phyloP scores from a whole-genome alignment of 2,113 vertebrate species.

The Lipotes vexillifer region DNA sequence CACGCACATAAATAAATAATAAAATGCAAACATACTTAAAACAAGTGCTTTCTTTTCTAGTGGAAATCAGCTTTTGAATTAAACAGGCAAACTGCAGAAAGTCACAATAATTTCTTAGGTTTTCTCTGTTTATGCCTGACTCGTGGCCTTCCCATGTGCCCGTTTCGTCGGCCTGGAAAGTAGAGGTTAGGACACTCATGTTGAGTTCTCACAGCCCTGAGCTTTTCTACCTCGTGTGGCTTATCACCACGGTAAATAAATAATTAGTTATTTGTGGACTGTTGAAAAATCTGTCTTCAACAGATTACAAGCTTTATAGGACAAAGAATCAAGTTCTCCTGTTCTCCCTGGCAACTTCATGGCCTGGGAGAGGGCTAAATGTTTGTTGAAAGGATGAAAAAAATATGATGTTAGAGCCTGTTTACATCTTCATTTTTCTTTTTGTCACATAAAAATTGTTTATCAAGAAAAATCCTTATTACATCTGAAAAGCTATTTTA shows the following conservation, averaged over 20 bases:
- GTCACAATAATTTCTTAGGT: neutral
- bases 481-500: conserved; percentile 30
- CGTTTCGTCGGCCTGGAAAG: neutral
- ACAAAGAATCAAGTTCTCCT: neutral
- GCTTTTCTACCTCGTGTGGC: too few species aligned
- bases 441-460: neutral
- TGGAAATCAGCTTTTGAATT: neutral
- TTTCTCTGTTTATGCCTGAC: neutral
- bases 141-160: neutral
- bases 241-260: neutral
- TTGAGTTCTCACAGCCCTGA: neutral
- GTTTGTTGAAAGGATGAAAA: neutral
- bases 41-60: neutral
- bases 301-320: neutral
- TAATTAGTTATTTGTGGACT: neutral
- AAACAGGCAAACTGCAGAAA: neutral
- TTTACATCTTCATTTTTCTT: neutral
- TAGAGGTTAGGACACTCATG: neutral
- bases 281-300: neutral
- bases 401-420: neutral
- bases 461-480: neutral
- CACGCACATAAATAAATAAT: neutral
- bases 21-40: neutral
- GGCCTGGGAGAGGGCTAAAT: neutral
- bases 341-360: neutral